A percentile compares a stretch with the other conserved stretches of the same genome.
These are phyloP conservation scores for Engystomops pustulosus DNA, from an alignment of 2,113 vertebrate species.

Conservation along the genomic window DNA sequence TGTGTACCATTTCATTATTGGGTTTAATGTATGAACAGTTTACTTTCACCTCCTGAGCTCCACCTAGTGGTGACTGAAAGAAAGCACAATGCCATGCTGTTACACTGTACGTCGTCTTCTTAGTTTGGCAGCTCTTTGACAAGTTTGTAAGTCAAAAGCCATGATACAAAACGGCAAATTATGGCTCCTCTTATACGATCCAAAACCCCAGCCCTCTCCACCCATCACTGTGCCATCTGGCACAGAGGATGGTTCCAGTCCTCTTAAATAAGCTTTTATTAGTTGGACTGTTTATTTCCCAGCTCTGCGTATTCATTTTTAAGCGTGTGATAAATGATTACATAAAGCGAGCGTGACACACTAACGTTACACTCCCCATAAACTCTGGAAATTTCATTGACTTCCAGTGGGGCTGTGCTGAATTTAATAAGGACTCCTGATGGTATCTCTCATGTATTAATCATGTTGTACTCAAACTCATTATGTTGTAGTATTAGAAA, in stretches of 20 bases:
- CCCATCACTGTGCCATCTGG: background rate
- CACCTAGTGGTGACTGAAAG: no score
- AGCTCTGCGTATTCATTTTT: conserved; percentile 44
- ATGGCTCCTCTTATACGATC: background rate
- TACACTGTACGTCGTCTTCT: no score
- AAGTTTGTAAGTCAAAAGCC: no score
- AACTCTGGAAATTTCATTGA: conserved; percentile 56
- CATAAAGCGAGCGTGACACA: conserved; percentile 43
- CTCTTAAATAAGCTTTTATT: conserved; percentile 49
- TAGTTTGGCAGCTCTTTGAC: no score
- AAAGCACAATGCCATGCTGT: no score
- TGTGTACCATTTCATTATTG: no score
- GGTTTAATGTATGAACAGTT: no score
- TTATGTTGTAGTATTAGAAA: conserved; percentile 40
- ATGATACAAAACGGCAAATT: background rate
- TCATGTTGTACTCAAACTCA: conserved; percentile 56
- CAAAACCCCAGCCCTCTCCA: background rate
- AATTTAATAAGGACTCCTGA: conserved; percentile 58
- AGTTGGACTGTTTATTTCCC: conserved; percentile 33
- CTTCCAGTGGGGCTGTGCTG: conserved; percentile 57
- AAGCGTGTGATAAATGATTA: conserved; percentile 49
- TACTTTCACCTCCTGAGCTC: no score
- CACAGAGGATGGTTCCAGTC: conserved; percentile 18
- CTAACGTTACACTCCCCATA: conserved; percentile 57
- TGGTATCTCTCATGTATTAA: conserved; percentile 58